A percentile compares a stretch with the other conserved stretches of the same genome.
Conservation (phyloP, 2,797 vertebrate species). For the Tympanoctomys barrerae region DNA sequence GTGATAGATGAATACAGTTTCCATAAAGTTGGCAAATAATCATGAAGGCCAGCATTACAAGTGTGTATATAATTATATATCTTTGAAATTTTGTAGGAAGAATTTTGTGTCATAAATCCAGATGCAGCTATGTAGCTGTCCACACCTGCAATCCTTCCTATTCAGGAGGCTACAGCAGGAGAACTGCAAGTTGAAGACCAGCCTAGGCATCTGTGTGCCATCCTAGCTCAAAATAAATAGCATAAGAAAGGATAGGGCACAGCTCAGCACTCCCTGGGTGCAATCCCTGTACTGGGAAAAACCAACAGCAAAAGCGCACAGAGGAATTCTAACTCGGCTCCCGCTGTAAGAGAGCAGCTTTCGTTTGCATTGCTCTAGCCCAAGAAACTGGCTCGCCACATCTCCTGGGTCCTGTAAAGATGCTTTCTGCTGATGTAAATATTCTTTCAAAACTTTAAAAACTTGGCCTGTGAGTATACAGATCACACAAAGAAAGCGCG, state of each 20-base stretch:
- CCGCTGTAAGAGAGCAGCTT: conserved; percentile 53
- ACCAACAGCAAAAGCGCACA: background rate
- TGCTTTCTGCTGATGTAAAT: conserved; percentile 28
- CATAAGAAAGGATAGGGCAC: background rate
- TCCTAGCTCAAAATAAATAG: background rate
- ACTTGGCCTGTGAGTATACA: conserved; percentile 1
- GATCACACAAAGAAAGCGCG: background rate
- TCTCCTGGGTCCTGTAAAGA: conserved; percentile 25
- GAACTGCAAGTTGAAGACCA: background rate
- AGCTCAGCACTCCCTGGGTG: background rate
- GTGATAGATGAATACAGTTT: background rate
- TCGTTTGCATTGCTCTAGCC: conserved; percentile 51
- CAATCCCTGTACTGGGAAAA: background rate
- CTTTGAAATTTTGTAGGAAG: conserved; percentile 45
- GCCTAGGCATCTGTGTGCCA: background rate
- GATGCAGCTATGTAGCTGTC: no score
- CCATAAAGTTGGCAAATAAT: background rate
- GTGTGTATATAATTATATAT: background rate
- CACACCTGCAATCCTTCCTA: background rate
- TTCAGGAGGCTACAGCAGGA: background rate
- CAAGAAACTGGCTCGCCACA: conserved; percentile 15
- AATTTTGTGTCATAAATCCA: conserved; percentile 39
- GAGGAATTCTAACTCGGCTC: conserved; percentile 31
- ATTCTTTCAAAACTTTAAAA: conserved; percentile 68
- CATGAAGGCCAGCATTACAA: background rate